Base-by-base conservation (phyloP, 1,140 invertebrate genomes). In the Euglossa dilemma region DNA sequence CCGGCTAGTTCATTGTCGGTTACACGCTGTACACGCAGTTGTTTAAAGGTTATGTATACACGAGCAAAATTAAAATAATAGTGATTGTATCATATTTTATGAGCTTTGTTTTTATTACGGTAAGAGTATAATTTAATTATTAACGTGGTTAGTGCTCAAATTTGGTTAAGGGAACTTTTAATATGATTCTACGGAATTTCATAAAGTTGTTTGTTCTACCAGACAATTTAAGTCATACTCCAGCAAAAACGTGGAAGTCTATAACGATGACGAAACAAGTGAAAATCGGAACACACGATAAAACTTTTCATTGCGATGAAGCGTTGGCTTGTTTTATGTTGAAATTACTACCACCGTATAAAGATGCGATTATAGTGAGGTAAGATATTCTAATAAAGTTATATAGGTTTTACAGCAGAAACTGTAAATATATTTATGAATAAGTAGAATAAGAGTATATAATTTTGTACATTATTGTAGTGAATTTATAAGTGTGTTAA, bases 221-320 rank as follows among this genome's bases (percentile, higher is more conserved):
- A 50, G 20, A 6, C 3, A n/a, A 64, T 18, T 18, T 80, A 82
- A 82, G 63, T 73, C 76, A 67, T 67, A 54, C 56, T 14, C 20
- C 6, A 50, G 11, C 18, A 0, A 36, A 28, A 12, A 14, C 8
- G 4, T 16, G 23, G 6, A 20, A 7, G 5, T 66, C 56, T 4
- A 1, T 43, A 2, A 87, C 66, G 3, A 87, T 87, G 86, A 25
- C 72, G 0, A n/a, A 7, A 25, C 59, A 25, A 2, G 14, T 92
- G 4, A 95, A 91, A 94, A 97, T 98, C 89, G 97, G 97, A 16
- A 98, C 97, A 0, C 97, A 98, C 87, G 95, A 94, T 94, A 97
- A 97, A 1, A 94, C 94, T 0, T 99, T 99, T 92, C 99, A 99
- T 94, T 99, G 98, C 92, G 99, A 99, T 94, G 99, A 99, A 95